Conservation (phyloP, 2,113 vertebrate species). For the Grammomys dolichurus region DNA sequence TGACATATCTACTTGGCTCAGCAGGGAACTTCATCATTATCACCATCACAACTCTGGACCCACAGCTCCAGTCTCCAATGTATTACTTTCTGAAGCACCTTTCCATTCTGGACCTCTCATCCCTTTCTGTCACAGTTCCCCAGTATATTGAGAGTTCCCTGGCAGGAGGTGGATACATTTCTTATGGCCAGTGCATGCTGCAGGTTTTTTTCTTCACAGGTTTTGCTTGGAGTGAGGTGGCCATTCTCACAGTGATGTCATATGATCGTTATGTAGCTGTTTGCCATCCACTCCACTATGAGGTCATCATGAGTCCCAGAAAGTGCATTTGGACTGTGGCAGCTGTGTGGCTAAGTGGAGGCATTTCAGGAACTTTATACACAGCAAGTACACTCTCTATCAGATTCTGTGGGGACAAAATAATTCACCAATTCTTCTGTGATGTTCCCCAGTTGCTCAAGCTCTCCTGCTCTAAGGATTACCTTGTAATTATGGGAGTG, state of each 20-base stretch:
- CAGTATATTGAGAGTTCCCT: not conserved
- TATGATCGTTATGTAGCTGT: constrained; percentile 3
- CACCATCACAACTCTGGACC: not conserved
- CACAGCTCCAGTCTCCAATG: not conserved
- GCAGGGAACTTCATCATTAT: not conserved
- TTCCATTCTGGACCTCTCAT: not conserved
- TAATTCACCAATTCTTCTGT: constrained; percentile 21
- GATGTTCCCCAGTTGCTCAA: not conserved
- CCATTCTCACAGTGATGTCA: constrained; percentile 3
- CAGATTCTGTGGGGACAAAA: not conserved
- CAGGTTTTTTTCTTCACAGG: not conserved
- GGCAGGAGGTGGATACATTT: not conserved
- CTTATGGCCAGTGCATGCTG: not conserved
- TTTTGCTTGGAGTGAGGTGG: not conserved
- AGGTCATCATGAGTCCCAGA: not conserved
- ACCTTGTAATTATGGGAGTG: not conserved
- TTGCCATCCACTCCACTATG: not conserved
- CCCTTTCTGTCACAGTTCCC: not conserved
- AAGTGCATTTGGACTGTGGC: not conserved
- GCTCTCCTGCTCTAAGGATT: constrained; percentile 4
- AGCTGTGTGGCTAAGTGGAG: not conserved
- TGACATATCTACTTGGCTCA: not conserved
- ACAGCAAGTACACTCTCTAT: not conserved
- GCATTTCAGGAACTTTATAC: not conserved
- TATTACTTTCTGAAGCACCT: constrained; percentile 12